phyloP scores from a whole-genome alignment of 2,797 vertebrate species.

The Ptychadena robeensis region DNA sequence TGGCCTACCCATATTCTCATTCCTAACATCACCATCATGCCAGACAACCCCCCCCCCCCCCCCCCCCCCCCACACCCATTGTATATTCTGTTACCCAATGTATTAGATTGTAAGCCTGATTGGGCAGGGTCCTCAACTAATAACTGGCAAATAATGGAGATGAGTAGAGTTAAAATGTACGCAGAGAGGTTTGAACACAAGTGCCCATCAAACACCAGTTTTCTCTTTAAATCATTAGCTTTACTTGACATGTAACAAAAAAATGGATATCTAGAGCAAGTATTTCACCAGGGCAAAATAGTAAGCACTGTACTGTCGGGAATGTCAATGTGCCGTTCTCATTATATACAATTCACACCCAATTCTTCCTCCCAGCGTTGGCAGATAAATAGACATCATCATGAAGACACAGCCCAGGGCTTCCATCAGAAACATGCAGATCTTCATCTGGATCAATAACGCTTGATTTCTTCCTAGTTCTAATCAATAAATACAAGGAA shows the following conservation, averaged over 20 bases:
- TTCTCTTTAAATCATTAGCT: too few relatives aligned
- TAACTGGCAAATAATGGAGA: too few relatives aligned
- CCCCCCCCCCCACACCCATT: too few relatives aligned
- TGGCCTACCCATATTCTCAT: too few relatives aligned
- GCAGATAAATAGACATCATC: not conserved
- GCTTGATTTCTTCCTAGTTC: conserved; percentile 19
- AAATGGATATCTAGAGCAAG: not conserved
- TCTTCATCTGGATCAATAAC: conserved; percentile 43
- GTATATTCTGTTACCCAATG: too few relatives aligned
- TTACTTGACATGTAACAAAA: not conserved
- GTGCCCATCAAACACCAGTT: too few relatives aligned
- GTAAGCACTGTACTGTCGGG: not conserved
- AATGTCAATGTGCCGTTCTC: not conserved
- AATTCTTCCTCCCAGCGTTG: not conserved
- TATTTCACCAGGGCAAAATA: not conserved
- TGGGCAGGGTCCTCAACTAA: too few relatives aligned
- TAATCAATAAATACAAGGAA: conserved; percentile 53
- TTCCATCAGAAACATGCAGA: not conserved
- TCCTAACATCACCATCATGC: too few relatives aligned
- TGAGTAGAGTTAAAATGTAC: too few relatives aligned
- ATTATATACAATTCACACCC: not conserved
- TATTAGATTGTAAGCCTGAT: too few relatives aligned
- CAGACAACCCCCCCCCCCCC: too few relatives aligned
- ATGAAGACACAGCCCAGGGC: conserved; percentile 12
- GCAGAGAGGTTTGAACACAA: too few relatives aligned